Evolutionary conservation across 2,888 invertebrate species (phyloP).

Genomic region (Smittia sp.): DNA sequence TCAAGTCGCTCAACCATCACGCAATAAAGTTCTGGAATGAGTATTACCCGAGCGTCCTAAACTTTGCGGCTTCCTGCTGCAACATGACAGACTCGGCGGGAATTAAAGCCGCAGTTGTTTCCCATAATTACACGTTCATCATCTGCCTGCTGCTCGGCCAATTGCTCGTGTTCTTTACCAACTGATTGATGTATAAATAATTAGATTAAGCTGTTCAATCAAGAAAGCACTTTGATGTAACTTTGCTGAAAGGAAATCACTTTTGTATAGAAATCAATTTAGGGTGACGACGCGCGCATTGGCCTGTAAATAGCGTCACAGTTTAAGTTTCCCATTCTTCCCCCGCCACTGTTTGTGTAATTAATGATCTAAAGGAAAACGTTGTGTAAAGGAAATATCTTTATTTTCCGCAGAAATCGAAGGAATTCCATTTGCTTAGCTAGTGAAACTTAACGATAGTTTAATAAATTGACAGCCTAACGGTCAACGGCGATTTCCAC

Average conservation of each 20-base stretch:
- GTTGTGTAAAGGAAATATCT: background rate
- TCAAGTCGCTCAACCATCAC: slow-evolving; percentile 67
- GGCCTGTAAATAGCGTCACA: slow-evolving; percentile 4
- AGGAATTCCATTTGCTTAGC: slow-evolving; percentile 24
- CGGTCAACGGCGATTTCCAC: slow-evolving; percentile 28
- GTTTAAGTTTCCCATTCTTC: background rate
- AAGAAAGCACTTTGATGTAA: background rate
- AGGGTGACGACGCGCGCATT: background rate
- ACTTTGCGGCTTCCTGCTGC: slow-evolving; percentile 72
- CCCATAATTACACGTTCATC: background rate
- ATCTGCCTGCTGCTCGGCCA: slow-evolving; percentile 18
- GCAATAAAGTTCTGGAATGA: slow-evolving; percentile 81
- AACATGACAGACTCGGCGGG: slow-evolving; percentile 55
- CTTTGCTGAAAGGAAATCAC: too few species aligned
- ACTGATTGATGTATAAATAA: slow-evolving; percentile 17
- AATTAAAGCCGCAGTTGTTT: background rate
- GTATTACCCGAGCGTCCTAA: slow-evolving; percentile 73
- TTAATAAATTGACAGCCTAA: slow-evolving; percentile 34
- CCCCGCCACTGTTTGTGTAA: background rate
- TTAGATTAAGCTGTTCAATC: slow-evolving; percentile 5
- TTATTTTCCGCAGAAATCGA: background rate
- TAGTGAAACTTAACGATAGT: background rate
- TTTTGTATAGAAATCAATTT: background rate
- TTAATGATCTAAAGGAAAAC: slow-evolving; percentile 7
- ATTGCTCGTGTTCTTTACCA: background rate